Base-by-base conservation (phyloP, 2,888 invertebrate species). In the Chymomyza caudatula region DNA sequence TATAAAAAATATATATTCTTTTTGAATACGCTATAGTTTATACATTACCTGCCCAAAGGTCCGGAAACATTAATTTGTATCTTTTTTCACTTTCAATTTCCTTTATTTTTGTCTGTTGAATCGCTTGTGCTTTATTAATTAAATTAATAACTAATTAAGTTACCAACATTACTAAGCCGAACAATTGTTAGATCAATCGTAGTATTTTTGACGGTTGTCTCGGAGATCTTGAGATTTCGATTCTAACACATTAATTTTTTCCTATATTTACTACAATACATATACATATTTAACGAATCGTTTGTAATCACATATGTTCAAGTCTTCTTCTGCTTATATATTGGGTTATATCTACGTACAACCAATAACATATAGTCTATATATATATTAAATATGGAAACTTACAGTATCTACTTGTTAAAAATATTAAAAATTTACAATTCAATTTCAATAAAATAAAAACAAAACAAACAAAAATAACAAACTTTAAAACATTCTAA, bases 401-500 rank as follows among this genome's bases (percentile, higher is more conserved):
- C 3, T 25, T 37, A 37, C 29, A 37, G 29, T 37, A 37, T 37
- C 11, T 37, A 11, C 29, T 37, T 37, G 29, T 37, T 37, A 37
- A 15, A 29, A 42, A 60, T 29, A 53, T 52, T 37, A 60, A 44
- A 4, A 52, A 53, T 37, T 51, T 57, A 29, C 47, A 23, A 19
- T 53, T 20, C 25, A 53, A n/a, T 22, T 22, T 20, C 13, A 25
- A 63, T 37, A 4, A 57, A 43, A 23, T 57, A 11, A 56, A 29
- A 51, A 57, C 8, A 49, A 52, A 51, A 29, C 25, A 25, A 44
- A 43, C 51, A 60, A 58, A 60, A n/a, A 25, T 53, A n/a, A n/a
- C n/a, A n/a, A n/a, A n/a, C n/a, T n/a, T n/a, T n/a, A 22, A 29
- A 75, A 43, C 57, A 54, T 55, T 15, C n/a, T n/a, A n/a, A n/a